Evolutionary conservation across 2,797 vertebrate genomes (phyloP).

Genomic region (Buphagus erythrorhynchus): DNA sequence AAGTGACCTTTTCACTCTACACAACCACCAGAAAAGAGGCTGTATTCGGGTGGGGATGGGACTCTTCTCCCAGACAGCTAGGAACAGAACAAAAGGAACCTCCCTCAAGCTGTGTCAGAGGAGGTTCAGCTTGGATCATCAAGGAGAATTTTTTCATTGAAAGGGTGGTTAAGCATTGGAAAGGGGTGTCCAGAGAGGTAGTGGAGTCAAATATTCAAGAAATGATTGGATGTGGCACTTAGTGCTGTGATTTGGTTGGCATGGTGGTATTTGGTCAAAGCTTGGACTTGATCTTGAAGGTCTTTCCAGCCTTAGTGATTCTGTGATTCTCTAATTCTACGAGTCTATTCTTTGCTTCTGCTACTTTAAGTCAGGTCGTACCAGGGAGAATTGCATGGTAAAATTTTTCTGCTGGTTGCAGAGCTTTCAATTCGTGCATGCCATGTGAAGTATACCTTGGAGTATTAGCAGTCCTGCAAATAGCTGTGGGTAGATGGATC

Average conservation of each 20-base stretch:
- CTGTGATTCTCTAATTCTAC: background rate
- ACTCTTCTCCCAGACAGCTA: background rate
- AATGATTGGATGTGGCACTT: background rate
- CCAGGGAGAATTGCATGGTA: background rate
- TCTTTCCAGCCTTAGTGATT: background rate
- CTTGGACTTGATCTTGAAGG: background rate
- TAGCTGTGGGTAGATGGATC: background rate
- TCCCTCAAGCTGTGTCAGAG: background rate
- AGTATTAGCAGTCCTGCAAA: background rate
- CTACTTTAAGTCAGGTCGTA: background rate
- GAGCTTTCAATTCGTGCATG: background rate
- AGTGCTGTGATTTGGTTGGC: background rate
- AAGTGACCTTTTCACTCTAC: no score
- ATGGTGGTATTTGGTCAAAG: background rate
- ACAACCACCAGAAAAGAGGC: background rate
- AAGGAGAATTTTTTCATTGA: background rate
- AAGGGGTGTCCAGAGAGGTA: background rate
- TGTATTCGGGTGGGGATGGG: accelerated
- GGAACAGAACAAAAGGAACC: background rate
- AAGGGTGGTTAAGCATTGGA: background rate
- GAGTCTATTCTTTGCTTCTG: background rate
- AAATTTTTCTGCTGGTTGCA: background rate
- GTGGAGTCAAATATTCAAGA: background rate
- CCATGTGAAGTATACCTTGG: background rate
- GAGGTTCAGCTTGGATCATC: background rate